Evolutionary conservation across 2,888 invertebrate species (phyloP).

Genomic region (Teinopalpus imperialis): DNA sequence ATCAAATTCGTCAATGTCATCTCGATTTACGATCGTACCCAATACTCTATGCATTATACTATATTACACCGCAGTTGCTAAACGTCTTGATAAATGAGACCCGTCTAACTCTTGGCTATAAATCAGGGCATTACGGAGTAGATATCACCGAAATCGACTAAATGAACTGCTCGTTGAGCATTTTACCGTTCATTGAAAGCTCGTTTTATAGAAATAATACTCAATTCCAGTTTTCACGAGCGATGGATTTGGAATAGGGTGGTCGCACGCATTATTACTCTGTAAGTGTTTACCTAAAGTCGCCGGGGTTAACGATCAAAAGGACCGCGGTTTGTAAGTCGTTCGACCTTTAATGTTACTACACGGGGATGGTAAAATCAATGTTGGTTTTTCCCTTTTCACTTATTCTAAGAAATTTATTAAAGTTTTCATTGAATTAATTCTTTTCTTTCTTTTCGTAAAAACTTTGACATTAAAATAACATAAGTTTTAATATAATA

Average conservation of each 20-base stretch:
- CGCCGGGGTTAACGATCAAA: slow-evolving; percentile 43
- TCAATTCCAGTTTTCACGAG: slow-evolving; percentile 24
- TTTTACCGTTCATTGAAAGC: slow-evolving; percentile 40
- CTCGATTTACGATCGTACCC: slow-evolving; percentile 53
- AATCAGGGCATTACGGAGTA: slow-evolving; percentile 56
- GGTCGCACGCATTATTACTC: slow-evolving; percentile 34
- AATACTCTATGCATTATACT: slow-evolving; percentile 58
- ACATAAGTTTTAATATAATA: too few relatives aligned
- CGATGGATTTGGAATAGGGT: slow-evolving; percentile 26
- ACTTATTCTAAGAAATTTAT: too few relatives aligned
- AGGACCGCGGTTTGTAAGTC: slow-evolving; percentile 46
- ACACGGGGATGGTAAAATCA: slow-evolving; percentile 38
- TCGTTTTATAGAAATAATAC: slow-evolving; percentile 5
- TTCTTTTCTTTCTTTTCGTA: too few relatives aligned
- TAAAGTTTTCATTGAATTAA: too few relatives aligned
- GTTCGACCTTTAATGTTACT: slow-evolving; percentile 47
- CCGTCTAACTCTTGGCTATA: slow-evolving; percentile 57
- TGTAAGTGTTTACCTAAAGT: slow-evolving; percentile 44
- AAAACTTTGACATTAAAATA: too few relatives aligned
- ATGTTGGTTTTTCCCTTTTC: slow-evolving; percentile 29
- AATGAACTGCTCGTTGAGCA: slow-evolving; percentile 32
- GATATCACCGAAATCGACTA: slow-evolving; percentile 41
- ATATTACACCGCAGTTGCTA: slow-evolving; percentile 53
- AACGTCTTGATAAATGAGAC: slow-evolving; percentile 68
- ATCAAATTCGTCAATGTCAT: slow-evolving; percentile 58